Base-by-base conservation (phyloP, 2,113 vertebrate species). In the Himantopus leucocephalus region DNA sequence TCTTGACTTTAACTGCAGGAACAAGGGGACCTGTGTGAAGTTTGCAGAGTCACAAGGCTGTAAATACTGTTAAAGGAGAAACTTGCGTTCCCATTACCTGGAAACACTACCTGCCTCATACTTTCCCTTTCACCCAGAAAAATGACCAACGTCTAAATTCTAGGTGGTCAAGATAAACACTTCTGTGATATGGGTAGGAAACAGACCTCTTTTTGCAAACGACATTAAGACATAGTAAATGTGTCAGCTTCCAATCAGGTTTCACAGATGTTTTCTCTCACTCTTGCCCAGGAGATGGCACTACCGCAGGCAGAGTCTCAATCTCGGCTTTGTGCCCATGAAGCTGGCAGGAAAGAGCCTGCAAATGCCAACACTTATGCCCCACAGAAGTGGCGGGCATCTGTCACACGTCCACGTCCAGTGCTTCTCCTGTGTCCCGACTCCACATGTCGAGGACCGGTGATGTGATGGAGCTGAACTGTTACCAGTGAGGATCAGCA, bases 1-100 rank as follows among this genome's bases (percentile, higher is more conserved):
- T 98, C 98, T 99, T 99, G 98, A 98, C 98, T 98, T 99, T 99
- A 98, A 98, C 98, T 94, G 97, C 98, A 97, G 98, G 97, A 96
- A 98, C 98, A 89, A 99, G 98, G 83, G 99, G 98, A 98, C 98
- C 99, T 99, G 98, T 96, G 88, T 96, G 89, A 94, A 97, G 97
- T 98, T 97, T 87, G 92, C 93, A 98, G 94, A 98, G 85, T 96
- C 93, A 96, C 27, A 96, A 96, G 85, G 73, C 58, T 96, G 96
- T 92, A 94, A 96, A 90, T 68, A 92, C 6, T 39, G 55, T 83
- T 92, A 85, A 73, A 89, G 34, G 21, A 84, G 55, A 85, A 93
- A 82, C 39, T 59, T 83, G 53, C 79, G 92, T 96, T 76, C 71
- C 71, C 10, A 24, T 23, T 62, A 53, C 32, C 63, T 82, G 34